Evolutionary conservation across 2,888 invertebrate species (phyloP), one percentile per base, ranked within the genome.

Genomic region (Prostheceraeus crozeri): DNA sequence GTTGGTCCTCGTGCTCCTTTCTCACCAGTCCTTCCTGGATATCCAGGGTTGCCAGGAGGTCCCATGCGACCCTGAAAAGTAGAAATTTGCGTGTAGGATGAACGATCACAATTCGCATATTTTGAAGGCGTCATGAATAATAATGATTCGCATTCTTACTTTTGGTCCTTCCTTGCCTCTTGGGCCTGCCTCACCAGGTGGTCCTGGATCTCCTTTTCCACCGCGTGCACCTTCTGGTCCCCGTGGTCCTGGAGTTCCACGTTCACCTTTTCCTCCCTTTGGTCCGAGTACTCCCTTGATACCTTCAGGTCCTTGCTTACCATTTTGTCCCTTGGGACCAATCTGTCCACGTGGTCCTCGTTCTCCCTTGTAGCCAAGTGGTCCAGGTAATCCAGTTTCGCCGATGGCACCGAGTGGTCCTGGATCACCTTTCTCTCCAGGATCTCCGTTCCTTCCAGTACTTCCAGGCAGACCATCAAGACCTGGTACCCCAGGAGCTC

Each of bases 211-310:
- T n/a, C 66, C 66, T 25, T 40, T 40, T 3, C 6, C 19, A 8
- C 65, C 65, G 35, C 56, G 53, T 8, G 53, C 27, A 11, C 65
- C 65, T 46, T 40, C 35, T 8, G 31, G 25, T 16, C 65, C 51
- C 21, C 31, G 19, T 30, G 36, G 35, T 28, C 60, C 60, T 45
- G 48, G 11, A 10, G 52, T 19, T 10, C 60, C 62, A 51, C 6
- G 40, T 40, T 19, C 19, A 25, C 25, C 25, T 14, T 16, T 14
- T 21, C 19, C 51, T 16, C 51, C 27, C 11, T 6, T 4, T 11
- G 48, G 3, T 55, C 19, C 64, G 48, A 14, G 46, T 59, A 19
- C 8, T 45, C 63, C 60, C 6, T n/a, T 8, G 10, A 14, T n/a
- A 56, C 58, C 58, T n/a, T 46, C 23, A 3, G 59, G 28, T 19